A percentile compares a stretch with the other conserved stretches of the same genome.
phyloP scores from a whole-genome alignment of 2,797 vertebrate species.

The Spea hammondii region DNA sequence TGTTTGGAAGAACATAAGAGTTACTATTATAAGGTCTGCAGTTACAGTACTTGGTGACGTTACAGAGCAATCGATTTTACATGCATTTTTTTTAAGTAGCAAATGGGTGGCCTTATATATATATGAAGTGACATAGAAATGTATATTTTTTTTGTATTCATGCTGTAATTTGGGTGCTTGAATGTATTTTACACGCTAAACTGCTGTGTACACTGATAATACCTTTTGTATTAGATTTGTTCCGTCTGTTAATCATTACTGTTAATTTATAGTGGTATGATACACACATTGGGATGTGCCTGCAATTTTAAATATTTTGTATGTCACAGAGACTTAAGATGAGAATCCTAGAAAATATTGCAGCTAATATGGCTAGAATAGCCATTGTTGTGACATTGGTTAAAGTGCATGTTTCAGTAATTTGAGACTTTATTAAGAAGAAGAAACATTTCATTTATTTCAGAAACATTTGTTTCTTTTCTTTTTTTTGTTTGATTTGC shows the following conservation, averaged over 20 bases:
- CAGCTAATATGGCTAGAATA: not conserved
- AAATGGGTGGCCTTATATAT: constrained; percentile 53
- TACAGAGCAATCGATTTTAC: constrained; percentile 47
- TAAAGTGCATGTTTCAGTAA: too few relatives aligned
- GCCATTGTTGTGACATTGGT: not conserved
- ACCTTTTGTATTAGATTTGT: constrained; percentile 49
- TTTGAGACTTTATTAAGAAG: too few relatives aligned
- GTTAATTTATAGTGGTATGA: constrained; percentile 31
- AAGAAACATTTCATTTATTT: too few relatives aligned
- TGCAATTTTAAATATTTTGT: constrained; percentile 40
- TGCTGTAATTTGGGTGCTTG: constrained; percentile 51
- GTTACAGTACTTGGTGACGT: constrained; percentile 39
- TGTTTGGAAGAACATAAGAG: constrained; percentile 33
- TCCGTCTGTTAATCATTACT: constrained; percentile 44
- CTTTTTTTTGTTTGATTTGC: too few relatives aligned
- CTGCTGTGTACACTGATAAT: constrained; percentile 38
- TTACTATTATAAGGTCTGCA: constrained; percentile 27
- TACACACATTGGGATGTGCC: constrained; percentile 29
- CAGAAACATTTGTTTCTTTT: too few relatives aligned
- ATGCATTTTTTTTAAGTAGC: constrained; percentile 49
- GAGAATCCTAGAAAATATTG: not conserved
- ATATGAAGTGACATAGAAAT: constrained; percentile 50
- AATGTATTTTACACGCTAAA: constrained; percentile 50
- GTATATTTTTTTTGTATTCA: constrained; percentile 52
- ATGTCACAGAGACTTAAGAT: constrained; percentile 1